phyloP scores from a whole-genome alignment of 2,797 vertebrate species.

The Sebastes ruberrimus region DNA sequence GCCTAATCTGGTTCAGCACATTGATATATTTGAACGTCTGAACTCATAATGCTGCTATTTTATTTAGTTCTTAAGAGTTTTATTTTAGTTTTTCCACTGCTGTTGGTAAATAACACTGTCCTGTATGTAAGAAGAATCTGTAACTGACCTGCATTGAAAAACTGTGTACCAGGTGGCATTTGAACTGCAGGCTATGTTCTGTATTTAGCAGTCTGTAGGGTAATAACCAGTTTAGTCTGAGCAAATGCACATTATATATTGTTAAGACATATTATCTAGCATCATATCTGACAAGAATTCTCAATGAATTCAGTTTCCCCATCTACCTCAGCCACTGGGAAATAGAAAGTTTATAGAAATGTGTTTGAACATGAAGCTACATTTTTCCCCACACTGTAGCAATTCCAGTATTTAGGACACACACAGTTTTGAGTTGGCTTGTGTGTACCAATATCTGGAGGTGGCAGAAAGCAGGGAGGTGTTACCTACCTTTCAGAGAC shows the following conservation, averaged over 20 bases:
- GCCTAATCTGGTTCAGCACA: neutral
- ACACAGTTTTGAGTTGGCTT: no score
- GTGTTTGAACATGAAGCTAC: neutral
- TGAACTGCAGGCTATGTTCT: neutral
- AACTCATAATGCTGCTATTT: conserved; percentile 25
- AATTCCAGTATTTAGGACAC: neutral
- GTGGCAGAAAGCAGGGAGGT: neutral
- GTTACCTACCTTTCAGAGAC: neutral
- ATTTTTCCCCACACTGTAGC: neutral
- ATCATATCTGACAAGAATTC: neutral
- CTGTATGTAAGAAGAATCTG: neutral
- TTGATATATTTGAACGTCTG: neutral
- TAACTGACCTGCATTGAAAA: neutral
- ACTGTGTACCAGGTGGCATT: neutral
- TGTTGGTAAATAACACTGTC: neutral
- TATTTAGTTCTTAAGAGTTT: neutral
- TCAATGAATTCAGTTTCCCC: no score
- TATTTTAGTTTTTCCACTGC: neutral
- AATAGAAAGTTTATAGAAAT: no score
- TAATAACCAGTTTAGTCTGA: neutral
- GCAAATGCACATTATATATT: neutral
- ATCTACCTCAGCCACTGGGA: conserved; percentile 11
- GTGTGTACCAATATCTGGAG: neutral
- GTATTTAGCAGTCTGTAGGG: neutral
- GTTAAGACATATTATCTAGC: neutral